Base-by-base conservation (phyloP, 2,888 invertebrate genomes). In the Macaria liturata region DNA sequence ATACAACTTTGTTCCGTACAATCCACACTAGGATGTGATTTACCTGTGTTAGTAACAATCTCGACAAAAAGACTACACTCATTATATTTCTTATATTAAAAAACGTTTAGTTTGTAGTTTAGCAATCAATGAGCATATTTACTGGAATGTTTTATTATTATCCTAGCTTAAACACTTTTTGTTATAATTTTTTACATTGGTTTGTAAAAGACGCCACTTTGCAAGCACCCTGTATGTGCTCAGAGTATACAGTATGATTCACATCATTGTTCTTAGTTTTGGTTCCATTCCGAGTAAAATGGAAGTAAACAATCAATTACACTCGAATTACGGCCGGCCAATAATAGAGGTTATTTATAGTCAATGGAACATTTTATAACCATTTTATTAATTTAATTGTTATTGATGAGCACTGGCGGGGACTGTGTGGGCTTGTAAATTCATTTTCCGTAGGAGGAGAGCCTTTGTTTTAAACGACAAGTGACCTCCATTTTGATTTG, bases 251-350 rank as follows among this genome's bases (percentile, higher is more conserved):
- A 51, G 74, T 73, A 84, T 88, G 88, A 88, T 88, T 90, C 89
- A 89, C 83, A 81, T 82, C 76, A 85, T 84, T 86, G 84, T 83
- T 82, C 70, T 70, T 76, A 80, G 71, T 81, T 84, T 86, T 83
- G 79, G 80, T 81, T 76, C 86, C 83, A 84, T 85, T 85, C 83
- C 78, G 86, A 85, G 84, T 83, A 86, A 88, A 84, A 84, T 85
- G 83, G 81, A 88, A 86, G 85, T 83, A 86, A 88, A 88, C 85
- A 87, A 85, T 86, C 88, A 86, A 88, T 90, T 91, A 84, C 78
- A 77, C 73, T 83, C 85, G 81, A 88, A 83, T 87, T 87, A 86
- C 86, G 80, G 73, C 76, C 79, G 76, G 72, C 80, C 82, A 77
- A 77, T 84, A 86, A 88, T 85, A 86, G 86, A 78, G 83, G 84